Conservation (phyloP, 2,888 invertebrate genomes). For the Mongoloraphidia duomilia region DNA sequence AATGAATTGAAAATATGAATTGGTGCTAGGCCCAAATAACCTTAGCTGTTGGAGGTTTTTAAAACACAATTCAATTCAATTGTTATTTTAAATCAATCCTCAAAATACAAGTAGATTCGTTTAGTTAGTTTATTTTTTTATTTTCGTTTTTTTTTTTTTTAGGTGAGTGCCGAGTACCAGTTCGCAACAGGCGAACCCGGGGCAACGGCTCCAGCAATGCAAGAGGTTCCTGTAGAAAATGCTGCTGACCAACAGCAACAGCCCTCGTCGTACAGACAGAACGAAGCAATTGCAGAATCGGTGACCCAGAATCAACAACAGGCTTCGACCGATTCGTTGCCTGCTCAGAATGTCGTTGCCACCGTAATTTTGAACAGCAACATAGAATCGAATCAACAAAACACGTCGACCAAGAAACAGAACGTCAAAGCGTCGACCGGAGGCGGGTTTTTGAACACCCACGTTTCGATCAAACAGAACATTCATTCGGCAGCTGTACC, state of each 20-base stretch:
- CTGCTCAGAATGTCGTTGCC: slow-evolving; percentile 2
- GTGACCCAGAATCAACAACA: background rate
- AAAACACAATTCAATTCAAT: too few species aligned
- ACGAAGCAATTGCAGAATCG: too few species aligned
- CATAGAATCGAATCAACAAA: slow-evolving; percentile 5
- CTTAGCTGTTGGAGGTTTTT: too few species aligned
- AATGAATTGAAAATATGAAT: too few species aligned
- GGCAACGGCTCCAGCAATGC: background rate
- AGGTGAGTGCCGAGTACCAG: slow-evolving; percentile 3
- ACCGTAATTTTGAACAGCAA: slow-evolving; percentile 11
- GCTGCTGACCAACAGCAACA: background rate
- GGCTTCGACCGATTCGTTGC: slow-evolving; percentile 3
- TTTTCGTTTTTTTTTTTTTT: too few species aligned
- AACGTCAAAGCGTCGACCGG: background rate
- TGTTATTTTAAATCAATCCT: too few species aligned
- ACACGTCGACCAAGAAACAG: background rate
- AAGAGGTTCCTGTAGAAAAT: slow-evolving; percentile 2
- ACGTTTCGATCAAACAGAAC: slow-evolving; percentile 4
- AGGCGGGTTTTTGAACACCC: slow-evolving; percentile 1
- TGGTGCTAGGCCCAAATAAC: too few species aligned
- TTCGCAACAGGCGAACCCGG: background rate
- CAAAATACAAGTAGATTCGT: too few species aligned
- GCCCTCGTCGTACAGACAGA: too few species aligned
- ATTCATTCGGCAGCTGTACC: background rate
- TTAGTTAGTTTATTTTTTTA: too few species aligned